Percentiles rank a stretch among this genome's conserved stretches.
These are phyloP conservation scores for Cettia cetti DNA, from an alignment of 2,113 vertebrate species.

Conservation along the genomic window DNA sequence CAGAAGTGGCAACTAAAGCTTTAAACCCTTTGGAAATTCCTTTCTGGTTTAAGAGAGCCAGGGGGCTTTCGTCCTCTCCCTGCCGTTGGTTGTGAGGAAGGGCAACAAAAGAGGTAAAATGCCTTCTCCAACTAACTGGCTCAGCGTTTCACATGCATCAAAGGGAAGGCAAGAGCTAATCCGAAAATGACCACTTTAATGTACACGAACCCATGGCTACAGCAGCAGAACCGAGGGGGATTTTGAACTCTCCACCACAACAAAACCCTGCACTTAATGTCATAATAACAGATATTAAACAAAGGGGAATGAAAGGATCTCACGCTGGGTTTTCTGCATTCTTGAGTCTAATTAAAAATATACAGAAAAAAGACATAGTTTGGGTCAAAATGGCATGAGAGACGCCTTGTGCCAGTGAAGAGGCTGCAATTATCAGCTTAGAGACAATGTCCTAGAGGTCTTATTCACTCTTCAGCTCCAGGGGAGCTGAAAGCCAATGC, in stretches of 20 bases:
- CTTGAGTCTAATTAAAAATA: constrained; percentile 75
- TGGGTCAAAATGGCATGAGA: constrained; percentile 84
- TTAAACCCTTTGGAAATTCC: constrained; percentile 61
- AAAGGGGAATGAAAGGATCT: constrained; percentile 62
- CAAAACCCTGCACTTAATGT: constrained; percentile 63
- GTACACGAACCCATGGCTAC: constrained; percentile 58
- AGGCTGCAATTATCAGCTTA: constrained; percentile 92
- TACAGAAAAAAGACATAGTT: constrained; percentile 66
- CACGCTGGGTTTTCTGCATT: constrained; percentile 77
- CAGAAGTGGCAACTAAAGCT: constrained; percentile 38
- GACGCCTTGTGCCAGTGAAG: constrained; percentile 85
- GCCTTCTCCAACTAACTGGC: constrained; percentile 64
- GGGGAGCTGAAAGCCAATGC: neutral
- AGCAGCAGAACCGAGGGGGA: constrained; percentile 60
- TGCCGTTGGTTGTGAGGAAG: constrained; percentile 21
- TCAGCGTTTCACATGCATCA: constrained; percentile 59
- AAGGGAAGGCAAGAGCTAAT: constrained; percentile 60
- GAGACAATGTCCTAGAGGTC: constrained; percentile 36
- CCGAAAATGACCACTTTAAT: constrained; percentile 61
- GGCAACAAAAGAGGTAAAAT: constrained; percentile 68
- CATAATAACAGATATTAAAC: constrained; percentile 70
- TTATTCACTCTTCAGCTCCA: neutral
- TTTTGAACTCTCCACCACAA: constrained; percentile 33
- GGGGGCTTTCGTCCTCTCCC: constrained; percentile 43
- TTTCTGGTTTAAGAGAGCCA: constrained; percentile 38